phyloP scores from a whole-genome alignment of 2,888 invertebrate species.

The Archaeoteleia sp. region DNA sequence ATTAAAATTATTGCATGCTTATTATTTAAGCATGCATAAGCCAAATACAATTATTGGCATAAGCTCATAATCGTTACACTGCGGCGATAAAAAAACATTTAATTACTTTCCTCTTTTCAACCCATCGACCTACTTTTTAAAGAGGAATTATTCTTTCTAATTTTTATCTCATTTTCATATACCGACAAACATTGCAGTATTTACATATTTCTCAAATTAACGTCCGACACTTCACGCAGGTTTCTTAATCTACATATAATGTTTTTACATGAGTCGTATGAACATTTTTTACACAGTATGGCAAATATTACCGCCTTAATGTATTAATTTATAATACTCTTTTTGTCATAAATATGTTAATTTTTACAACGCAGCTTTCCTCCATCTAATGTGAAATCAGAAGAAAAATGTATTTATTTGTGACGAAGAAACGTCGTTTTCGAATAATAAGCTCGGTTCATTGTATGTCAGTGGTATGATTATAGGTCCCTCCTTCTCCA shows the following conservation, averaged over 20 bases:
- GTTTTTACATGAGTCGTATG: conserved; percentile 13
- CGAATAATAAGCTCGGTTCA: conserved; percentile 34
- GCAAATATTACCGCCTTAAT: conserved; percentile 28
- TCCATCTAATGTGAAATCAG: conserved; percentile 25
- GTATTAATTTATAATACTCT: conserved; percentile 6
- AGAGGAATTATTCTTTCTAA: too few relatives aligned
- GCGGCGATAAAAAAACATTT: too few relatives aligned
- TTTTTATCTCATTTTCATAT: too few relatives aligned
- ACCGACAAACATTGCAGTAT: too few relatives aligned
- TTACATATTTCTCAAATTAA: too few relatives aligned
- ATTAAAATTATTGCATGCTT: too few relatives aligned
- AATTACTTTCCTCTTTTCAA: too few relatives aligned
- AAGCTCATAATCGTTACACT: too few relatives aligned
- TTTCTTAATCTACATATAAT: conserved; percentile 41
- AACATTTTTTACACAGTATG: conserved; percentile 30
- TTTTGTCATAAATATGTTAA: conserved; percentile 41
- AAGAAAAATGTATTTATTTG: conserved; percentile 31
- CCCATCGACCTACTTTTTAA: too few relatives aligned
- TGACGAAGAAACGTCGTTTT: conserved; percentile 35
- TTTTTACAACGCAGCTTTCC: conserved; percentile 16
- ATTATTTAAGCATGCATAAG: too few relatives aligned
- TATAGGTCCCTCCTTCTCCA: conserved; percentile 20
- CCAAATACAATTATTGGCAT: too few relatives aligned
- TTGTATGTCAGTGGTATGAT: conserved; percentile 20
- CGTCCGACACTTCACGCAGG: too few relatives aligned